These are phyloP conservation scores for Caenorhabditis sp. DNA, from an alignment of 2,888 invertebrate genomes.

Conservation along the genomic window DNA sequence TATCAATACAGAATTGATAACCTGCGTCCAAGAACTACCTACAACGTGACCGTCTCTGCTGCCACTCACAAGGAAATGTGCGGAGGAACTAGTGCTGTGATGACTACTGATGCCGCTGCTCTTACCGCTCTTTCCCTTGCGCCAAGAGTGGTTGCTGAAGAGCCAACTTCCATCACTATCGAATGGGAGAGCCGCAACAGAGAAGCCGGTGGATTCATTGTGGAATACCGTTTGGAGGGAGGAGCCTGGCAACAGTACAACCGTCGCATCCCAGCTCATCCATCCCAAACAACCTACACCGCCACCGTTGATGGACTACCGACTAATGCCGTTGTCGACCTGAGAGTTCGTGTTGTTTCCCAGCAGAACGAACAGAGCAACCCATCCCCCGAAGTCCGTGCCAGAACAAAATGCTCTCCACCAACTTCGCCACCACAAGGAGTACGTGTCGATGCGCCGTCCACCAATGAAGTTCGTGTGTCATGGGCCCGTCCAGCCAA, in stretches of 20 bases:
- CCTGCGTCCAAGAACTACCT: conserved; percentile 81
- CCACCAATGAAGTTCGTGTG: conserved; percentile 80
- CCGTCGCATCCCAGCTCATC: conserved; percentile 77
- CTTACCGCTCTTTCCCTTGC: conserved; percentile 73
- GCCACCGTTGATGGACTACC: conserved; percentile 79
- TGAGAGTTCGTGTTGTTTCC: conserved; percentile 79
- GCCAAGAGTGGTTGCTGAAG: conserved; percentile 80
- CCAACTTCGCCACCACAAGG: conserved; percentile 81
- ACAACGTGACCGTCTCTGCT: conserved; percentile 82
- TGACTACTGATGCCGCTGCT: conserved; percentile 79
- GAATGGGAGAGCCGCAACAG: conserved; percentile 80
- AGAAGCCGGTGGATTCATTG: conserved; percentile 78
- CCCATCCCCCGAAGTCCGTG: conserved; percentile 82
- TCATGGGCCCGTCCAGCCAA: conserved; percentile 80
- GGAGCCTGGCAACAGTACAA: conserved; percentile 81
- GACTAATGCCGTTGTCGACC: conserved; percentile 82
- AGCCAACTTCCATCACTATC: conserved; percentile 80
- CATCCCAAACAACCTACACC: conserved; percentile 77
- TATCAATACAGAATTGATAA: conserved; percentile 81
- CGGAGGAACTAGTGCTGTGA: conserved; percentile 77
- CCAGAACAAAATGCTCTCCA: conserved; percentile 81
- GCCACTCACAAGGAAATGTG: conserved; percentile 72
- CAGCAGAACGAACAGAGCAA: conserved; percentile 78
- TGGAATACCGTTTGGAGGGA: conserved; percentile 80
- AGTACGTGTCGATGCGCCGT: conserved; percentile 78